Base-by-base conservation (phyloP, 2,888 invertebrate genomes). In the Osmoderma eremita region DNA sequence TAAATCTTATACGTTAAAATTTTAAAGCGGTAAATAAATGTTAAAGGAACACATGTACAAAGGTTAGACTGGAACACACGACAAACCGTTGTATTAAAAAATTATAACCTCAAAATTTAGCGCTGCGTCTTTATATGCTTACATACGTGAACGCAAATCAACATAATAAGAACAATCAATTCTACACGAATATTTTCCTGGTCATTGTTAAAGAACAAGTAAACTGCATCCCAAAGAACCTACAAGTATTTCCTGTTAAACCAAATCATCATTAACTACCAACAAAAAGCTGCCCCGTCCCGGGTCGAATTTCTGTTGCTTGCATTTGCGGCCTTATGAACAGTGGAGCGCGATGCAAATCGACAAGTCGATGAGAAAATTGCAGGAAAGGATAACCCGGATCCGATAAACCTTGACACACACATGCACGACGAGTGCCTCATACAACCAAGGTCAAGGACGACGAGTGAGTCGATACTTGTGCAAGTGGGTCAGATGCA, bases 401-500 rank as follows among this genome's bases (percentile, higher is more conserved):
- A 41, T 42, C 66, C 51, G 56, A 62, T 50, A 51, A 64, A 63
- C 69, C 69, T 69, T 69, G 69, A 69, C 66, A 67, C 63, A 67
- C 54, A 67, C 67, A 53, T 39, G 38, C 38, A 53, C 53, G 4
- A 8, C 30, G 53, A 53, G 38, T 51, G 54, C 62, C 41, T 54
- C 41, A 67, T 42, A 67, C 39, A 45, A 38, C 61, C 69, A 67
- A 69, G 69, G 69, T 67, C 69, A 69, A 69, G 69, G 69, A 41
- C 67, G 56, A 58, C 66, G 54, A 42, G 64, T 56, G 54, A 61
- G 64, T 69, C 69, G 65, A 69, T 69, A 69, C 62, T 61, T 61
- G 45, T 50, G 67, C 69, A 69, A 67, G 65, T 69, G 67, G 69
- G 69, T 69, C 69, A 69, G 61, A 61, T 67, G 63, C 64, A 63